Evolutionary conservation across 1,140 invertebrate species (phyloP), one percentile per base, ranked within the genome.

Genomic region (Dryas iulia): DNA sequence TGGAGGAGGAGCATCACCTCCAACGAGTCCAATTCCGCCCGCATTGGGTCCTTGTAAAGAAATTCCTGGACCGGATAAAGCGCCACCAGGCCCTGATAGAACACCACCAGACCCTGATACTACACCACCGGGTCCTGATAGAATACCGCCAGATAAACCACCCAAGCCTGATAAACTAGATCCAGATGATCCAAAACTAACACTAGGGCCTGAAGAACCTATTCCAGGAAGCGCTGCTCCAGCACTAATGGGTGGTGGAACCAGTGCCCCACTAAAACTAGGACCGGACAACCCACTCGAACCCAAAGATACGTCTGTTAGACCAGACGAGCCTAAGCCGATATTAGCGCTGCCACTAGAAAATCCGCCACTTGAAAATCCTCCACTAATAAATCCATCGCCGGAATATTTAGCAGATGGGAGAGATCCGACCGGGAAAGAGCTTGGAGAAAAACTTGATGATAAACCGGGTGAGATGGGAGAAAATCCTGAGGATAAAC

Each of bases 361-460:
- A 39, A 64, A 58, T 33, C 66, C 65, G 4, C 64, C 54, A 26
- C n/a, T n/a, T 14, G 73, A 61, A 26, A 59, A 28, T 23, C 71
- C 71, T 57, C 72, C 73, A 18, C 30, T 26, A 52, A 39, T 67
- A 35, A 79, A 71, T 1, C 76, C 71, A 24, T 69, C 47, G 33
- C 82, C 83, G 25, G 79, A 81, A 67, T 72, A 91, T 7, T 79
- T 78, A 2, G 85, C 89, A 21, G 89, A 91, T 4, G 87, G 89
- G 31, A 89, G 61, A 24, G 89, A 89, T 65, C 89, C 89, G 59
- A 63, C 67, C 4, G 89, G 85, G 74, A 89, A 91, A 25, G 86
- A 89, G 69, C 83, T 89, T 0, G 89, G 89, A 1, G 82, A 74
- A 66, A 84, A 91, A 56, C 89, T 91, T 5, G 86, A 83, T 7